phyloP scores from a whole-genome alignment of 2,888 invertebrate genomes.

The Hipparchia semele region DNA sequence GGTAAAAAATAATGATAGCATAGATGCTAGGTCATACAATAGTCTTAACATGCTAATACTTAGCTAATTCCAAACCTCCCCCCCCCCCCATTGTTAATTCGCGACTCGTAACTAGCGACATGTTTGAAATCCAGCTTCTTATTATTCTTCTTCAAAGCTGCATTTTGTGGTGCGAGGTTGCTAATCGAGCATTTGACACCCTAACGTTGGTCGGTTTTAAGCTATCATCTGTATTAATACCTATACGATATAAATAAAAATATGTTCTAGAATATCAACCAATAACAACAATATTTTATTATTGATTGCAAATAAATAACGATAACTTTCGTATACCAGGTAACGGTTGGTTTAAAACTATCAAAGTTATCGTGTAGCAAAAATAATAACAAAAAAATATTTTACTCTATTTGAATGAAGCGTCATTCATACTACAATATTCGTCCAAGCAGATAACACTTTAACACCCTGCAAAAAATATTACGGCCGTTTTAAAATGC shows the following conservation, averaged over 20 bases:
- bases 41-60: too few species aligned
- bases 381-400: background rate
- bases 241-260: background rate
- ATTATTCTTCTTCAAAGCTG: too few species aligned
- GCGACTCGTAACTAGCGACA: too few species aligned
- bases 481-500: constrained; percentile 24
- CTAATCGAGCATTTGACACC: too few species aligned
- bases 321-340: background rate
- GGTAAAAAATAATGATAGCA: too few species aligned
- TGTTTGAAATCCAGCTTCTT: too few species aligned
- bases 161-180: too few species aligned
- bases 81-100: too few species aligned
- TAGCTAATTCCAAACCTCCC: too few species aligned
- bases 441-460: background rate
- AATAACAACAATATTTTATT: background rate
- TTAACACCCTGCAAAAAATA: constrained; percentile 19
- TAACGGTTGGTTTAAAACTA: background rate
- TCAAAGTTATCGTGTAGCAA: background rate
- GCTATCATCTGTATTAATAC: too few species aligned
- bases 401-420: constrained; percentile 2
- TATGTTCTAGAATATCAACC: background rate
- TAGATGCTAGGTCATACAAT: too few species aligned
- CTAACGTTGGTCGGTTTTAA: too few species aligned
- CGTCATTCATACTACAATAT: constrained; percentile 1
- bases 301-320: background rate